Evolutionary conservation across 92 coral and sea anemone genomes (phyloP).

Genomic region (Umimayanthus chanpuru): DNA sequence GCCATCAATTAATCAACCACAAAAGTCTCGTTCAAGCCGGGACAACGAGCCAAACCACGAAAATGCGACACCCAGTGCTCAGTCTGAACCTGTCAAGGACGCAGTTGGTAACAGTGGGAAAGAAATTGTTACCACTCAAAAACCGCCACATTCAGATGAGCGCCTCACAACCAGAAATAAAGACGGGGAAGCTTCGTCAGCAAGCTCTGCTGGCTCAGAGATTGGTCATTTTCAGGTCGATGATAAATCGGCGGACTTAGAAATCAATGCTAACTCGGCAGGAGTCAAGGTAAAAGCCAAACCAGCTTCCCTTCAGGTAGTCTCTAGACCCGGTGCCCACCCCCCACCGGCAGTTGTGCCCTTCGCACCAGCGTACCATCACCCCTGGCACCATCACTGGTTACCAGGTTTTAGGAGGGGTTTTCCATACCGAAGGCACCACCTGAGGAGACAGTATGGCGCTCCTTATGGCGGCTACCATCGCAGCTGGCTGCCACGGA

Average conservation of each 20-base stretch:
- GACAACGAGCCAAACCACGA: background rate
- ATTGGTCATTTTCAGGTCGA: constrained; percentile 95
- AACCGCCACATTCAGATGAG: constrained; percentile 38
- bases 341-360: constrained; percentile 70
- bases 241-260: constrained; percentile 98
- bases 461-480: constrained; percentile 56
- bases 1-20: background rate
- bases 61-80: background rate
- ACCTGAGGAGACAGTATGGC: constrained; percentile 48
- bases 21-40: constrained; percentile 3
- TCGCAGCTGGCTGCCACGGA: constrained; percentile 37
- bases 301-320: constrained; percentile 99
- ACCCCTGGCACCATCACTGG: constrained; percentile 75
- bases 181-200: constrained; percentile 20
- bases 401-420: constrained; percentile 75
- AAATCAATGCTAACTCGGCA: constrained; percentile 97
- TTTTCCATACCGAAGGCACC: constrained; percentile 52
- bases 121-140: constrained; percentile 77
- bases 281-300: constrained; percentile 98
- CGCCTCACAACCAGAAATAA: constrained; percentile 28
- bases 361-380: constrained; percentile 69
- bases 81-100: constrained; percentile 69
- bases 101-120: constrained; percentile 81
- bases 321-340: constrained; percentile 95
- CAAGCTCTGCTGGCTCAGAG: constrained; percentile 64